Base-by-base conservation (phyloP, 2,797 vertebrate genomes). In the Ptychobarbus kaznakovi region DNA sequence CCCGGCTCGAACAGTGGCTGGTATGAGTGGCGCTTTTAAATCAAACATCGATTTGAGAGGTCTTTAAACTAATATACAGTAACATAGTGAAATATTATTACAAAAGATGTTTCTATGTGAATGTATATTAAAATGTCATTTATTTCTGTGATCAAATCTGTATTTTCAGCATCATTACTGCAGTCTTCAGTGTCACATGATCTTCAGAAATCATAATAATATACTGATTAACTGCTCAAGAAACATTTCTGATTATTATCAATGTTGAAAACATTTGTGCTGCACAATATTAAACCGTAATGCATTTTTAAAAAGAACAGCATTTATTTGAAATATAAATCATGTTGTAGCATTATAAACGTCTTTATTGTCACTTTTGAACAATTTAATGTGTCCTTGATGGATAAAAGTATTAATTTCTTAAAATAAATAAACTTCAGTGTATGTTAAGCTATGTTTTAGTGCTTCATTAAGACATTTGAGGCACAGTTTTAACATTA, bases 1-100 rank as follows among this genome's bases (percentile, higher is more conserved):
- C 85, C 95, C 95, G 76, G 94, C 93, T 76, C 95, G 94, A 91
- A 96, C 95, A 1, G 95, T 96, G 74, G 93, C 94, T 89, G 94
- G 95, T 96, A 96, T 81, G 66, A 70, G 35, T 53, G 35, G 20
- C 2, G 25, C 46, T 49, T 38, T 40, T 2, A 20, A 16, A 12
- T 32, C 32, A 16, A 51, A 51, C 22, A 72, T 70, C 3, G 3
- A 10, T 63, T 63, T 28, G n/a, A 13, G 61, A 63, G n/a, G 58
- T 6, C n/a, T 28, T 3, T 28, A 0, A 12, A 46, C 46, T 8
- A 49, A 74, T 18, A 49, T 72, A 46, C 70, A 16, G 70, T 18
- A 42, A 69, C 46, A 72, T 25, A 25, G 22, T 44, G 42, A 46
- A 46, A 46, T 9, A 3, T 4, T n/a, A 44, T 44, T 70, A 42